Evolutionary conservation across 2,797 vertebrate species (phyloP).

Genomic region (Choloepus didactylus): DNA sequence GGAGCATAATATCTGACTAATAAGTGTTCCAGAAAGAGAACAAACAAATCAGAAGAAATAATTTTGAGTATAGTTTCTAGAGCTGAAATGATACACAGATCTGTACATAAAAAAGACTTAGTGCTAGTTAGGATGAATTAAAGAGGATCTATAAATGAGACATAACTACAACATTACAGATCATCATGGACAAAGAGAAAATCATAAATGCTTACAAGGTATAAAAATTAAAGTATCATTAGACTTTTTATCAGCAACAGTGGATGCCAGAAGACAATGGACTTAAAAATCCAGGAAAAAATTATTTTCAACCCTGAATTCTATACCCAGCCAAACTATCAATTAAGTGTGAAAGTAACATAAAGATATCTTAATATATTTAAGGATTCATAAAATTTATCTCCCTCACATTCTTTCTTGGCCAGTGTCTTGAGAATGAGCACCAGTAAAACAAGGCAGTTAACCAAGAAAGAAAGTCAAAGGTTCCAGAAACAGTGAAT

Average conservation of each 20-base stretch:
- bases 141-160: neutral
- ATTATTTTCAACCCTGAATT: conserved; percentile 28
- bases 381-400: conserved; percentile 27
- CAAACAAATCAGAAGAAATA: conserved; percentile 34
- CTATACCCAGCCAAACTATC: conserved; percentile 4
- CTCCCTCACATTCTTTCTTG: neutral
- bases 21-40: conserved; percentile 43
- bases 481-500: neutral
- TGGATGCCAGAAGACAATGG: conserved; percentile 29
- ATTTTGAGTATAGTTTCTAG: conserved; percentile 28
- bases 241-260: conserved; percentile 9
- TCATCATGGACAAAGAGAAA: conserved; percentile 24
- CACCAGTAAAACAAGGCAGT: neutral
- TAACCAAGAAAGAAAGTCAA: conserved; percentile 57
- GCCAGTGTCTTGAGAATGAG: conserved; percentile 35
- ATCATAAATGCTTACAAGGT: conserved; percentile 36
- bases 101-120: conserved; percentile 23
- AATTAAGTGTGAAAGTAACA: conserved; percentile 24
- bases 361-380: conserved; percentile 13
- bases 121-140: conserved; percentile 5
- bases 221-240: neutral
- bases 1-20: neutral
- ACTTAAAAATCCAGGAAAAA: conserved; percentile 42
- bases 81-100: conserved; percentile 28
- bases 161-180: neutral